Conservation (phyloP, 2,888 invertebrate genomes). For the Abrostola tripartita region DNA sequence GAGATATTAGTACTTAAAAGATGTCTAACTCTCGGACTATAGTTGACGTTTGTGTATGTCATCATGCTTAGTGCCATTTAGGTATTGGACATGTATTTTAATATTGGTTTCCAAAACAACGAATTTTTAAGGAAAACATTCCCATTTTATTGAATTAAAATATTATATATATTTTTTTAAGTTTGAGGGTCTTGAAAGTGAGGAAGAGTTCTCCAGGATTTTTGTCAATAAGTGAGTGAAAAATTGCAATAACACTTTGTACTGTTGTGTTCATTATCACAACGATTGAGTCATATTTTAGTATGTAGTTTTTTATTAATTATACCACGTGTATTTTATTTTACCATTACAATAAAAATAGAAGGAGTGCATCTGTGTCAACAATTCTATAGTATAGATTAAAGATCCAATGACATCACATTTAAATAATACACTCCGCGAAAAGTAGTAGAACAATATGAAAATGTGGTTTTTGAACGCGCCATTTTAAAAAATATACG, state of each 20-base stretch:
- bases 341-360: constrained; percentile 60
- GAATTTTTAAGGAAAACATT: constrained; percentile 33
- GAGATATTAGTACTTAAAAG: not conserved
- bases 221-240: constrained; percentile 14
- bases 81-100: constrained; percentile 44
- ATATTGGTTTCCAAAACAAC: constrained; percentile 53
- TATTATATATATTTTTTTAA: not conserved
- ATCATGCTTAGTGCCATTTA: constrained; percentile 53
- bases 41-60: constrained; percentile 32
- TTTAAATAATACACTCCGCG: constrained; percentile 34
- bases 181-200: too few relatives aligned
- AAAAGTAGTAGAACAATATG: constrained; percentile 42
- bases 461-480: constrained; percentile 41
- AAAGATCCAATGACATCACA: constrained; percentile 9
- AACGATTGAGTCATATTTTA: constrained; percentile 77
- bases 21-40: constrained; percentile 3
- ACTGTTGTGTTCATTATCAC: constrained; percentile 69
- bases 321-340: constrained; percentile 68
- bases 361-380: constrained; percentile 53
- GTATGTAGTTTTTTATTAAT: constrained; percentile 62
- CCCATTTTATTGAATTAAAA: not conserved
- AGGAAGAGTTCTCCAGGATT: too few relatives aligned
- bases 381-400: constrained; percentile 46
- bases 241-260: constrained; percentile 11
- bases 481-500: not conserved